These are phyloP conservation scores for Pipa parva DNA, from an alignment of 2,113 vertebrate species.

Conservation along the genomic window DNA sequence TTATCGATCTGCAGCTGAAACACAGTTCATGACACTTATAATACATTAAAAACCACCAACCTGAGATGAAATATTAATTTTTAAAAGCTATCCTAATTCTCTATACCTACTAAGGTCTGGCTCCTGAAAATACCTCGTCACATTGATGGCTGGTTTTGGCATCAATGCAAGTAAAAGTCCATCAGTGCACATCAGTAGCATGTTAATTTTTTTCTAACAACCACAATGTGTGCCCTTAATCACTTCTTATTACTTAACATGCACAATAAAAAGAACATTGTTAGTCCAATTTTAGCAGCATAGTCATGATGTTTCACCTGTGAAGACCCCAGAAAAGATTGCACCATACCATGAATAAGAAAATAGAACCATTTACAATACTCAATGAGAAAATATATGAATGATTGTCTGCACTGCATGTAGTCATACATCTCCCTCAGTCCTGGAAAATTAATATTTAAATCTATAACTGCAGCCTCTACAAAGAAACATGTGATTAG, in stretches of 20 bases:
- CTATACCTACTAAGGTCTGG: conserved; percentile 46
- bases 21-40: conserved; percentile 20
- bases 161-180: conserved; percentile 62
- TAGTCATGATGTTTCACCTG: conserved; percentile 55
- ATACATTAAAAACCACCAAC: conserved; percentile 25
- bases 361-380: not conserved
- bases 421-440: too few relatives aligned
- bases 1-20: conserved; percentile 15
- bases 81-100: conserved; percentile 58
- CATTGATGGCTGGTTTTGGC: conserved; percentile 53
- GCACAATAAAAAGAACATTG: conserved; percentile 61
- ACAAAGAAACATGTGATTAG: too few relatives aligned
- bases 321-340: conserved; percentile 53
- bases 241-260: conserved; percentile 63
- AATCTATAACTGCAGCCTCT: too few relatives aligned
- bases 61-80: conserved; percentile 31
- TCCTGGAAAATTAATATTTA: too few relatives aligned
- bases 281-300: conserved; percentile 58
- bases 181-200: conserved; percentile 60
- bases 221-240: conserved; percentile 54
- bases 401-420: too few relatives aligned
- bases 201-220: conserved; percentile 65
- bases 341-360: conserved; percentile 51
- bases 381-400: too few relatives aligned
- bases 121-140: conserved; percentile 51